Base-by-base conservation (phyloP, 2,888 invertebrate species). In the Rutpela maculata region DNA sequence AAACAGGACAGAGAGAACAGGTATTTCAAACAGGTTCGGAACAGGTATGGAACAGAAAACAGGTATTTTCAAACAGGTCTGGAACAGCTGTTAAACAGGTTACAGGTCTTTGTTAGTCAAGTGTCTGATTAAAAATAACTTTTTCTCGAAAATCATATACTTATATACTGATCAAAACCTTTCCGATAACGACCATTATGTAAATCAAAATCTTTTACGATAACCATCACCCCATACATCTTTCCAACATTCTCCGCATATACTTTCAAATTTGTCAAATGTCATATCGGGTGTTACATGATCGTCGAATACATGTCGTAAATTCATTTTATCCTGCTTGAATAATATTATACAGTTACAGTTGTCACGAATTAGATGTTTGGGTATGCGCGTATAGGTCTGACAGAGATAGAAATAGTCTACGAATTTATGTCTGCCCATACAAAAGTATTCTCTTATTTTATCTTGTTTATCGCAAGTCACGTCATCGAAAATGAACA, bases 401-500 rank as follows among this genome's bases (percentile, higher is more conserved):
- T 78, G 68, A 81, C 6, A 62, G 31, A 84, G 77, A 19, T 78
- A 68, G 62, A 79, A 70, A 15, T 10, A 57, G 62, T 81, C 80
- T 9, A 79, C 43, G 6, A 62, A 12, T 22, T 75, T 80, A 73
- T 80, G 78, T 43, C 79, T 17, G 11, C 80, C 73, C 74, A 79
- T 77, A 63, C 65, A 62, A 69, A 75, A 80, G 67, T 83, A 78
- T 50, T 55, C 35, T 70, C 77, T 38, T 19, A 80, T 77, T 55
- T 35, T 63, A 63, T 80, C 35, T 26, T 78, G 78, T 59, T 77
- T 77, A 22, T 78, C 76, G 63, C 75, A 78, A 50, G 70, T 60
- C 3, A 78, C 74, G 57, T 80, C 76, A 72, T 80, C 80, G 35
- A 78, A 80, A 57, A 78, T 78, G 73, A 80, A 76, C 43, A 80